Conservation (phyloP, 2,797 vertebrate species). For the Channallabes apus region DNA sequence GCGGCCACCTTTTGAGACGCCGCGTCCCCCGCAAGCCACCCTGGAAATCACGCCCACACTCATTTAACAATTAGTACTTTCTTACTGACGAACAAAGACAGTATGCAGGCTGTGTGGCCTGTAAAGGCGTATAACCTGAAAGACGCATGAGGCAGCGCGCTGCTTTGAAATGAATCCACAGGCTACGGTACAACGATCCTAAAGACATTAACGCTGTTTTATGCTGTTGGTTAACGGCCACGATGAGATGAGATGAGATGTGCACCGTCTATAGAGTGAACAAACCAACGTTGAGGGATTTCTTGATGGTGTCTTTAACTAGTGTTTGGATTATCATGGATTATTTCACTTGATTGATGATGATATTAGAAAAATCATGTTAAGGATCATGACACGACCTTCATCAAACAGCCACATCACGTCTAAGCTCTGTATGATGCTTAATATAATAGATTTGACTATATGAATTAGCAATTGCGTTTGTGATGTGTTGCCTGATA, state of each 20-base stretch:
- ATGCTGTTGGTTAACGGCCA: slow-evolving; percentile 39
- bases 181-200: slow-evolving; percentile 36
- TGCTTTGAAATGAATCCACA: slow-evolving; percentile 52
- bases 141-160: slow-evolving; percentile 56
- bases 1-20: slow-evolving; percentile 73
- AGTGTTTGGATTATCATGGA: neutral
- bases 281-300: neutral
- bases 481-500: neutral
- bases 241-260: neutral
- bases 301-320: neutral
- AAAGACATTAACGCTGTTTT: slow-evolving; percentile 31
- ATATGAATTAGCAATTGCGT: neutral
- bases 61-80: slow-evolving; percentile 68
- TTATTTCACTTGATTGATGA: neutral
- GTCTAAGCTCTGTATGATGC: neutral
- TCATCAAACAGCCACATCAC: neutral
- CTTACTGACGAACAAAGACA: slow-evolving; percentile 71
- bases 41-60: slow-evolving; percentile 55
- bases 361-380: too few species aligned
- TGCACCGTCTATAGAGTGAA: neutral
- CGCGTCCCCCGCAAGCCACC: slow-evolving; percentile 57
- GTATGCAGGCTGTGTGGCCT: slow-evolving; percentile 62
- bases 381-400: neutral
- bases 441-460: neutral
- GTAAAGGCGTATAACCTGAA: slow-evolving; percentile 68